These are phyloP conservation scores for Drosophila tristis DNA, from an alignment of 1,140 invertebrate species.

Conservation along the genomic window DNA sequence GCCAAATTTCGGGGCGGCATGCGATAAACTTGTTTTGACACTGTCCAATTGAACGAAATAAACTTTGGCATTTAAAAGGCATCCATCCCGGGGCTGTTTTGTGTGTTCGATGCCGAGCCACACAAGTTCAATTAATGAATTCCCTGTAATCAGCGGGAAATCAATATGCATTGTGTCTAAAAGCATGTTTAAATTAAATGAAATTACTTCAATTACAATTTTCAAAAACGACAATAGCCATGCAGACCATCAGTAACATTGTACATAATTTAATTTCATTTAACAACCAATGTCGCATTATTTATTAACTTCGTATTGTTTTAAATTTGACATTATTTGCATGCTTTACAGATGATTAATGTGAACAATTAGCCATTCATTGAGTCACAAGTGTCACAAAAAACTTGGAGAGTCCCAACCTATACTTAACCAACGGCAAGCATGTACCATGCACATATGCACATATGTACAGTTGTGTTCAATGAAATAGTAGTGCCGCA, in stretches of 20 bases:
- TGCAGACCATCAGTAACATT: not conserved
- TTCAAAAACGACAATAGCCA: conserved; percentile 31
- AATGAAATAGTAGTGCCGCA: too few relatives aligned
- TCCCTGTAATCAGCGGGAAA: conserved; percentile 27
- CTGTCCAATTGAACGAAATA: not conserved
- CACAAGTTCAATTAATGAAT: conserved; percentile 31
- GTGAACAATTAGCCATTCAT: too few relatives aligned
- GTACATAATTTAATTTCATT: conserved; percentile 27
- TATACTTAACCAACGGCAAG: too few relatives aligned
- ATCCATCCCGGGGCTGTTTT: too few relatives aligned
- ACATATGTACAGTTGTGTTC: too few relatives aligned
- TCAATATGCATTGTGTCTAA: conserved; percentile 22
- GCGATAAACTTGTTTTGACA: conserved; percentile 8
- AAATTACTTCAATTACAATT: conserved; percentile 45
- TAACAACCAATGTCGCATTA: conserved; percentile 26
- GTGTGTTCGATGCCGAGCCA: too few relatives aligned
- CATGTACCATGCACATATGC: too few relatives aligned
- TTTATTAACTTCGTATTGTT: conserved; percentile 8
- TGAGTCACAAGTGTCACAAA: too few relatives aligned
- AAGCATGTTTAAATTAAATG: conserved; percentile 32
- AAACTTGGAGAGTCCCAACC: too few relatives aligned
- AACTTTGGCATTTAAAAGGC: conserved; percentile 36
- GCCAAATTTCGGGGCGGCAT: not conserved
- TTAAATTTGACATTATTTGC: not conserved
- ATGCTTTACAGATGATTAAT: too few relatives aligned